Base-by-base conservation (phyloP, 2,113 vertebrate species). In the Martes martes region DNA sequence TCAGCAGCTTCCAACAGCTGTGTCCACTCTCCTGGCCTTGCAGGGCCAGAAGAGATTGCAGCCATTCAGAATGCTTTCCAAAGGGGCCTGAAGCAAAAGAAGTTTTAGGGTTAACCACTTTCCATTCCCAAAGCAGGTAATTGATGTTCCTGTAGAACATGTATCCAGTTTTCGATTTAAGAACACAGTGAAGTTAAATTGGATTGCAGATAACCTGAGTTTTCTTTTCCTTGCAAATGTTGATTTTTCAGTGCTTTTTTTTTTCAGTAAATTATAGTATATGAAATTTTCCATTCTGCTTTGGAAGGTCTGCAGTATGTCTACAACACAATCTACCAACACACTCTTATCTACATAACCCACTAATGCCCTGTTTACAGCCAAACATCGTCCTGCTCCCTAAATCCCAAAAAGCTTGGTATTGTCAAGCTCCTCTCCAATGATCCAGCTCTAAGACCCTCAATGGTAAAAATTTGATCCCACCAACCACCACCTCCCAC, bases 391-490 rank as follows among this genome's bases (percentile, higher is more conserved):
- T 65, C 26, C 63, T 78, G 7, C 19, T 39, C 69, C 71, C 87
- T 65, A 85, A 55, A 98, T 95, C 96, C 84, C 86, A 84, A 95
- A 97, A 97, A 86, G 91, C 82, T 0, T 13, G 57, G 92, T 39
- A 42, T 96, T 98, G 96, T 45, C 91, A 47, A 85, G 89, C 71
- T 94, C 92, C 97, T 92, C 88, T 97, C 95, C 92, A 67, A 21
- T 90, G 97, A 97, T 74, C 14, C 45, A 55, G 59, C 55, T 55
- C 73, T 47, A 36, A 28, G 52, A 33, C 7, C 39, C n/a, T 65
- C 5, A 0, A 26, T 16, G 33, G 42, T 67, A 50, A 91, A 88
- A 76, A 6, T 63, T 57, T 31, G 13, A 16, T 42, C 26, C 78
- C 50, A 14, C 82, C 18, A 10, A 10, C n/a, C 6, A 1, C 47